Conservation (phyloP, 2,113 vertebrate species). For the Ictidomys tridecemlineatus region DNA sequence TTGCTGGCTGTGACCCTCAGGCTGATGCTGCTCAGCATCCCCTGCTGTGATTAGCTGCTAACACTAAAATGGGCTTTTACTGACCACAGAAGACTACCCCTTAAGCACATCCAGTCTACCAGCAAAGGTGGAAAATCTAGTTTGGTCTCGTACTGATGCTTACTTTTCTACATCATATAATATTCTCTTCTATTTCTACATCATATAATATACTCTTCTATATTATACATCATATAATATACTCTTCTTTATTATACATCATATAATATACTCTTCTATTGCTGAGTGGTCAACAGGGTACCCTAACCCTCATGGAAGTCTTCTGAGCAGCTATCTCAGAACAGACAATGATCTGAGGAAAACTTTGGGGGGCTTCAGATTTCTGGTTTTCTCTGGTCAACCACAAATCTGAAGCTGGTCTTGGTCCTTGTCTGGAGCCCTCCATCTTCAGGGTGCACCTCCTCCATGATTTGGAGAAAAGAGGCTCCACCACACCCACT, state of each 20-base stretch:
- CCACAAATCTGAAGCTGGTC: background rate
- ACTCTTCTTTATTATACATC: too few species aligned
- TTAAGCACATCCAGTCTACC: too few species aligned
- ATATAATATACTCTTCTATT: background rate
- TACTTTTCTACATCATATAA: background rate
- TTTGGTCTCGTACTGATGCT: background rate
- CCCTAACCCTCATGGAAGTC: background rate
- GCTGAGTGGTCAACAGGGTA: background rate
- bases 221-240: background rate
- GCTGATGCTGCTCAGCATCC: too few species aligned
- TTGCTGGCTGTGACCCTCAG: too few species aligned
- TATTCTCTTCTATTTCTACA: background rate
- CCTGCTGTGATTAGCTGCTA: too few species aligned
- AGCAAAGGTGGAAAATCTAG: too few species aligned
- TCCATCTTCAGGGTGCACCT: background rate
- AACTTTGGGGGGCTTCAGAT: background rate
- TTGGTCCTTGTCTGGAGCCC: background rate
- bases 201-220: background rate
- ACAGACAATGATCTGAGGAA: too few species aligned
- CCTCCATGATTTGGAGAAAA: background rate
- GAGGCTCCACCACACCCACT: background rate
- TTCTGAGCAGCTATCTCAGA: background rate
- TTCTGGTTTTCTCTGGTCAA: background rate
- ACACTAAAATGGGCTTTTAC: too few species aligned
- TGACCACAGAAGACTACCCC: too few species aligned